A percentile compares a stretch with the other conserved stretches of the same genome.
phyloP scores from a whole-genome alignment of 2,797 vertebrate species.

The Furcifer pardalis region DNA sequence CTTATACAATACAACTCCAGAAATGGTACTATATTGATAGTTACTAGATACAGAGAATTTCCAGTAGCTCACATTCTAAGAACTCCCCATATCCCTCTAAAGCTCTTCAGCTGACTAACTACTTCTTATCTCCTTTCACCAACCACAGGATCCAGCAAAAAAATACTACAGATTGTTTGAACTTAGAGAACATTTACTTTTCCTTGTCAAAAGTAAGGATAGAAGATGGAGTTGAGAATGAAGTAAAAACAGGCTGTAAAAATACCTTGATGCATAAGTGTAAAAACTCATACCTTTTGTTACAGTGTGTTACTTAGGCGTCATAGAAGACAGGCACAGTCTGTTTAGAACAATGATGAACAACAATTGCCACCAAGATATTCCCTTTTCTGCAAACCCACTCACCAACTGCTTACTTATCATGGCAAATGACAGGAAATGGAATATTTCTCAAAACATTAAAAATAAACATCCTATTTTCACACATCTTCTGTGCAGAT shows the following conservation, averaged over 20 bases:
- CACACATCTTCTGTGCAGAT: no score
- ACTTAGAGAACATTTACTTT: background rate
- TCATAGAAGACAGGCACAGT: background rate
- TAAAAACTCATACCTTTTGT: background rate
- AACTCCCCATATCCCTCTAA: background rate
- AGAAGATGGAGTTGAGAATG: background rate
- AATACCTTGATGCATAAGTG: background rate
- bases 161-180: background rate
- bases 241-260: background rate
- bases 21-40: background rate
- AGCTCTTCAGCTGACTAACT: background rate
- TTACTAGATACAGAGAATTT: background rate
- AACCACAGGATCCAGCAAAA: background rate
- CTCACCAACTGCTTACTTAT: background rate
- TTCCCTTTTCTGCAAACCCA: no score
- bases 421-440: background rate
- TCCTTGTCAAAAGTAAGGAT: background rate
- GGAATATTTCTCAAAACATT: background rate
- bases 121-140: slow-evolving; percentile 9
- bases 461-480: background rate
- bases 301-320: background rate
- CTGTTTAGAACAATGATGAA: background rate
- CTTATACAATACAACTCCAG: background rate
- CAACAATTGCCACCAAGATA: background rate
- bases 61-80: background rate